A percentile compares a stretch with the other conserved stretches of the same genome.
Conservation (phyloP, 2,888 invertebrate genomes). For the Drosophila greeni region DNA sequence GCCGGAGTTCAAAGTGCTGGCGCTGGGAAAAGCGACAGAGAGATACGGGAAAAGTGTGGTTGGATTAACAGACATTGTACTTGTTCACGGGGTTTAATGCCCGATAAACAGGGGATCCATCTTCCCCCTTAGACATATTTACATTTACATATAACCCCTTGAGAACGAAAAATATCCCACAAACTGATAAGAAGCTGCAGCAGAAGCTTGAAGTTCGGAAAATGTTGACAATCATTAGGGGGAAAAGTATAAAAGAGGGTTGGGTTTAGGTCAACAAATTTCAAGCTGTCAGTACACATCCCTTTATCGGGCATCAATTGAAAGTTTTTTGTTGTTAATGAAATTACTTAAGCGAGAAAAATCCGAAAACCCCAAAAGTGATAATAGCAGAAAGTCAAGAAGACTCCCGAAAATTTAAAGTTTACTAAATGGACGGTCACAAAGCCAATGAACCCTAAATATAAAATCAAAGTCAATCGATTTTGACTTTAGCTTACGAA, state of each 20-base stretch:
- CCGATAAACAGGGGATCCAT: slow-evolving; percentile 51
- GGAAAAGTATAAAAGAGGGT: not conserved
- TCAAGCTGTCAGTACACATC: slow-evolving; percentile 19
- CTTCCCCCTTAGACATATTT: slow-evolving; percentile 8
- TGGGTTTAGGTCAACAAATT: not conserved
- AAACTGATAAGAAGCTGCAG: slow-evolving; percentile 7
- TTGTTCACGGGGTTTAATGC: slow-evolving; percentile 60
- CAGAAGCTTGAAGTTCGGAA: slow-evolving; percentile 10
- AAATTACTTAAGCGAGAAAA: slow-evolving; percentile 17
- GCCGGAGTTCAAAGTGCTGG: slow-evolving; percentile 61
- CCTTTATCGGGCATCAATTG: slow-evolving; percentile 35
- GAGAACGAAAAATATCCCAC: slow-evolving; percentile 13
- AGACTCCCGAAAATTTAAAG: not conserved
- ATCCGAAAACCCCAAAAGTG: not conserved
- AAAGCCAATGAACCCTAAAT: slow-evolving; percentile 54
- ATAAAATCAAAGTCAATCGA: slow-evolving; percentile 45
- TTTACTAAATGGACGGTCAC: not conserved
- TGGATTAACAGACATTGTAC: slow-evolving; percentile 45
- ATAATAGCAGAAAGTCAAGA: not conserved
- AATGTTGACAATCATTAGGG: slow-evolving; percentile 18
- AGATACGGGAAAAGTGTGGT: not conserved
- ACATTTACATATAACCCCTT: slow-evolving; percentile 3
- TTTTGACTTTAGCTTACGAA: slow-evolving; percentile 32
- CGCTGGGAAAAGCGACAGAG: slow-evolving; percentile 5
- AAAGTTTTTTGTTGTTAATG: slow-evolving; percentile 30